Evolutionary conservation across 37 sponge, comb jelly and placozoan genomes (phyloP), one percentile per base, ranked within the genome.

Genomic region (Agelas oroides): DNA sequence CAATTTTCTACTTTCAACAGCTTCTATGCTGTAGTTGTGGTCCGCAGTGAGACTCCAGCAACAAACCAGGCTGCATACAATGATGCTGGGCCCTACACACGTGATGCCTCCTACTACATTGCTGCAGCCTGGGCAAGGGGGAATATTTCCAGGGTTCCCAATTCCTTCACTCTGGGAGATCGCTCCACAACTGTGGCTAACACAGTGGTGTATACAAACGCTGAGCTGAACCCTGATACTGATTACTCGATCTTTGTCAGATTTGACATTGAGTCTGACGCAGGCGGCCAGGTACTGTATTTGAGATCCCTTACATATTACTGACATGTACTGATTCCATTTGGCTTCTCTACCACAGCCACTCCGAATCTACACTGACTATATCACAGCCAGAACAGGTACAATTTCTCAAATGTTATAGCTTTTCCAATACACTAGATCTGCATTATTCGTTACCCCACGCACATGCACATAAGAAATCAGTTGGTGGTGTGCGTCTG

Each of bases 111-210:
- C 17, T 20, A 17, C 23, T 81, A 81, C 71, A 73, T 65, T 35
- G 15, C 86, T 37, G 86, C 78, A 28, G 86, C 67, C 1, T 85
- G 86, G 86, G 86, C 67, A 2, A 70, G 86, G 86, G 6, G 5
- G 14, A 69, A 53, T 46, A 14, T 39, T 1, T 19, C 55, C 16
- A 39, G 38, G 5, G 55, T 85, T 6, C 86, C 77, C 5, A 8
- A 15, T 1, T 31, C 55, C 24, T 65, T 75, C 46, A 72, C 57
- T 19, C 35, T 87, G 14, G 80, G 87, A 6, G 80, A 79, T 73
- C 55, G 74, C 13, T 16, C 39, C 14, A 53, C 53, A 6, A 80
- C 89, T 2, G 19, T 39, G 31, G 86, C 62, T 12, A 25, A 61
- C 38, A n/a, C 53, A 24, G 68, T 64, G 21, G 63, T 18, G 13